Evolutionary conservation across 2,113 vertebrate genomes (phyloP), one percentile per base, ranked within the genome.

Genomic region (Nothobranchius furzeri): DNA sequence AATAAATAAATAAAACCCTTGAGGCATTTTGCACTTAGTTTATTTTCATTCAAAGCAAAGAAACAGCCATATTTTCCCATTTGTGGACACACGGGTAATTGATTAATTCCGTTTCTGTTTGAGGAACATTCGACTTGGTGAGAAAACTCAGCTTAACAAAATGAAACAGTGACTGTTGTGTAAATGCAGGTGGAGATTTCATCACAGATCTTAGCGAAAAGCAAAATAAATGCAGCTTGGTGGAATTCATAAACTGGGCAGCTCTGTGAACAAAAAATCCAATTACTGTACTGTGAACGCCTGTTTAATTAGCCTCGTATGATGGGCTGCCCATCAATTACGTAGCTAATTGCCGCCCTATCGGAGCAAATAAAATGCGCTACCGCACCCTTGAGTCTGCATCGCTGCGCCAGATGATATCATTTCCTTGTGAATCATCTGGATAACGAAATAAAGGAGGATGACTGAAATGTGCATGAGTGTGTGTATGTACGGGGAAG

Each of bases 281-380:
- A 86, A 70, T 88, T 82, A 88, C 78, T 85, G 72, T 76, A 81
- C 82, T 83, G 68, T 88, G 82, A 89, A 68, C 65, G 74, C 54
- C 64, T 68, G 78, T 85, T 86, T 90, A 93, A 92, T 94, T 91
- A 90, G 79, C 84, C 88, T 73, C 74, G 83, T 90, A 57, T 92
- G 89, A 91, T 87, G 12, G 80, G 80, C 86, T 88, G 87, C 86
- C 75, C 80, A 86, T 87, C 79, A 86, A 90, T 89, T 92, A 90
- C 67, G 86, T 75, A 82, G 84, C 88, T 92, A 90, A 91, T 91
- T 92, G 88, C 81, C 73, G 70, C 81, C 84, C 88, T 83, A 93
- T 91, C 87, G 89, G 76, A 67, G 68, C 70, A 83, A 87, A 90
- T 90, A 88, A 90, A 91, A 91, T 73, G 72, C 70, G 61, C 84